Base-by-base conservation (phyloP, 2,888 invertebrate genomes). In the Scaptodrosophila latifasciaeformis region DNA sequence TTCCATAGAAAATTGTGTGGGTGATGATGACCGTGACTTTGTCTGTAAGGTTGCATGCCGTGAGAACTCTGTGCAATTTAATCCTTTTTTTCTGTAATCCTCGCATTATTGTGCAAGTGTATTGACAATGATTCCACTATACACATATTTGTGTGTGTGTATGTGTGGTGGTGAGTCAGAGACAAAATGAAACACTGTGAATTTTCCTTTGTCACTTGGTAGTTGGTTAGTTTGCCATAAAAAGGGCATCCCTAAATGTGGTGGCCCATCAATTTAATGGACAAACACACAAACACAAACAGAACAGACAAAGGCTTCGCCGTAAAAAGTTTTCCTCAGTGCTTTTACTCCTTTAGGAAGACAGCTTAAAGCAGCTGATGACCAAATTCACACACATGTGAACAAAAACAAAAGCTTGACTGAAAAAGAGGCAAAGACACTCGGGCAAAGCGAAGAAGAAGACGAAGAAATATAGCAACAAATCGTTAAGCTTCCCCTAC, bases 201-300 rank as follows among this genome's bases (percentile, higher is more conserved):
- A n/a, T n/a, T n/a, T n/a, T n/a, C n/a, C n/a, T n/a, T n/a, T n/a
- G n/a, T n/a, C n/a, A n/a, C n/a, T n/a, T n/a, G n/a, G n/a, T n/a
- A n/a, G n/a, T n/a, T n/a, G n/a, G n/a, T n/a, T n/a, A n/a, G n/a
- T 24, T 24, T 24, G 24, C 19, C 42, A 62, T 58, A 53, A 55
- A 60, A 67, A 57, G 67, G 74, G 70, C 64, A 70, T 74, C 70
- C 74, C 74, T 70, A 74, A 74, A 62, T 70, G 74, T 45, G 60
- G 4, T 24, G 24, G 64, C 65, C 60, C 69, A 69, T 71, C 63
- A 72, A 72, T 65, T 68, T 64, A 68, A 70, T 60, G 67, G 55
- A 50, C 53, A 27, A 24, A 27, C n/a, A 30, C 57, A 47, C 50
- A 45, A 15, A 43, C 50, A 50, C 40, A 13, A 24, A 53, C 35